Evolutionary conservation across 2,797 vertebrate genomes (phyloP), one percentile per base, ranked within the genome.

Genomic region (Anabacerthia variegaticeps): DNA sequence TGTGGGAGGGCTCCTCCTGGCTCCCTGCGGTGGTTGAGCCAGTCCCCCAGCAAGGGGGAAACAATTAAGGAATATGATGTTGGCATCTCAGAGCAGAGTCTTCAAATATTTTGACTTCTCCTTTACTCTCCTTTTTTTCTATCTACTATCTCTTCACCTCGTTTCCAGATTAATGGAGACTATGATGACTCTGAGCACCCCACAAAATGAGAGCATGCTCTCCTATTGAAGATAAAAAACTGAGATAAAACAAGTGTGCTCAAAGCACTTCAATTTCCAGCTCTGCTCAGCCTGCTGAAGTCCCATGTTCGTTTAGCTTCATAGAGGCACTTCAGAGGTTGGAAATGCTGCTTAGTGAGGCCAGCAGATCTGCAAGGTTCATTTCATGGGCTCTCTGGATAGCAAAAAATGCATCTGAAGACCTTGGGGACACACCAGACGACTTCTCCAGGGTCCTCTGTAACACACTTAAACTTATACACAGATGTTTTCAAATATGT

Each of bases 401-500:
- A 83, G 46, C 44, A 74, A 89, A 54, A 34, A 67, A 11, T 5
- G 13, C 8, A 9, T 88, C 69, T 77, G 88, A 85, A 88, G 62
- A 32, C 61, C 17, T 4, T 20, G 22, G 32, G 59, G 56, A 74
- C 24, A 6, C 19, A 61, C 2, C 36, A 74, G 68, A 56, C 2
- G 0, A 37, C n/a, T 72, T 43, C 62, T 94, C 20, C 24, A 23
- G 54, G 27, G 34, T 36, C 87, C 92, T 77, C 36, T 74, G 22
- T 77, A 54, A 36, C 30, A 37, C 13, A 17, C 23, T 68, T 85
- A 61, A 77, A 87, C 36, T 63, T 68, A 12, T 9, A 66, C 56
- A 26, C 68, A 85, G 71, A 52, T 88, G 84, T 94, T 94, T 84
- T 82, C 68, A 71, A 71, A 68, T 85, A 37, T 26, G n/a, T 43